phyloP scores from a whole-genome alignment of 92 coral and sea anemone species.

The Metridium senile region DNA sequence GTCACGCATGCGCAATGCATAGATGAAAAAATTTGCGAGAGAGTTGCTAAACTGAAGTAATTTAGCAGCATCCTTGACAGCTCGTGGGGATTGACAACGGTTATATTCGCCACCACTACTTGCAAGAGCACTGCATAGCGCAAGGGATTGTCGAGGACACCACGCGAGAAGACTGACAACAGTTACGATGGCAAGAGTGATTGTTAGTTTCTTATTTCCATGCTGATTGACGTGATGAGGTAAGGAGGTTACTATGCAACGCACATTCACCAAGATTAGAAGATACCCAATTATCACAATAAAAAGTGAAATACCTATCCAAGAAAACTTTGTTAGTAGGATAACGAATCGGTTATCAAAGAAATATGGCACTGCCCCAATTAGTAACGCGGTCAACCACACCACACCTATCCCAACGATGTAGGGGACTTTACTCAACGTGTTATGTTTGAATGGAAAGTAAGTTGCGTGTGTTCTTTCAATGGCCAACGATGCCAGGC shows the following conservation, averaged over 20 bases:
- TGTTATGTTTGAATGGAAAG: constrained; percentile 36
- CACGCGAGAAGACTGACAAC: neutral
- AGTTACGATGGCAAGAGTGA: neutral
- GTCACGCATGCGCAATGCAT: constrained; percentile 14
- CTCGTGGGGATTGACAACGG: too few relatives aligned
- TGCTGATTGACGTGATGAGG: neutral
- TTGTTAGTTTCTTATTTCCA: neutral
- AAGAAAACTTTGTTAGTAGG: neutral
- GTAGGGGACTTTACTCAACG: constrained; percentile 7
- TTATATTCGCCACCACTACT: neutral
- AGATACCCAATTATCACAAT: neutral
- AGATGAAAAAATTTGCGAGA: constrained; percentile 6
- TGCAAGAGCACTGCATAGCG: neutral
- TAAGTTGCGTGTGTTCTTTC: constrained; percentile 37
- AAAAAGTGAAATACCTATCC: neutral
- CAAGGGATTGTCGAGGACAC: neutral
- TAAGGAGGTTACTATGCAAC: neutral
- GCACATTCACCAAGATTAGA: constrained; percentile 12
- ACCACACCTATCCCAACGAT: constrained; percentile 12
- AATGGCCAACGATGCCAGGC: constrained; percentile 29
- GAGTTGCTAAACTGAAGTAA: constrained; percentile 17
- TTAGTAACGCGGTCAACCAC: constrained; percentile 11
- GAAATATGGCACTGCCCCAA: neutral
- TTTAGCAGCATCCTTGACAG: neutral
- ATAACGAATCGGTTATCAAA: too few relatives aligned